phyloP scores from a whole-genome alignment of 2,888 invertebrate species.

The Monoplex corrugatus region DNA sequence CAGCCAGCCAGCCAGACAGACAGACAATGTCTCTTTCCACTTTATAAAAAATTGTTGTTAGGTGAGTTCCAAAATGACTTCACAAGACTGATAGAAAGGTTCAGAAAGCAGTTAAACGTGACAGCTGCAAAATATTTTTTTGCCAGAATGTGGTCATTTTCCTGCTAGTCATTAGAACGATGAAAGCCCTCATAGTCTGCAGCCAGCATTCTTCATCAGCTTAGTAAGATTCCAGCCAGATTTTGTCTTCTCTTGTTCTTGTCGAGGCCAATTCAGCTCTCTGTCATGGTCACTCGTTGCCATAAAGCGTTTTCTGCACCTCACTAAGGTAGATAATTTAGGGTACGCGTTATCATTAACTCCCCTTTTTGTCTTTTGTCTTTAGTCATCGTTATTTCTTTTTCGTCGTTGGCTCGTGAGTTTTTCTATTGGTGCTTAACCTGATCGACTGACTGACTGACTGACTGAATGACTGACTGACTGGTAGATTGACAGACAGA shows the following conservation, averaged over 20 bases:
- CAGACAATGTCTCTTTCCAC: too few species aligned
- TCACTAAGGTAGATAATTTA: background rate
- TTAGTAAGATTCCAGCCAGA: slow-evolving; percentile 24
- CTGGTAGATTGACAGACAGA: too few species aligned
- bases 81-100: background rate
- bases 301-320: background rate
- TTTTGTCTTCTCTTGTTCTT: background rate
- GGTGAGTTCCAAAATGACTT: background rate
- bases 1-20: too few species aligned
- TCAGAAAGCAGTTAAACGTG: slow-evolving; percentile 44
- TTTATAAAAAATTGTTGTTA: background rate
- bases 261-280: background rate
- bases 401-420: too few species aligned
- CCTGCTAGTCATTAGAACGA: background rate
- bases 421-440: too few species aligned
- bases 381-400: too few species aligned
- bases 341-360: background rate
- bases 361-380: too few species aligned
- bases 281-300: slow-evolving; percentile 31
- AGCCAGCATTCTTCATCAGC: background rate
- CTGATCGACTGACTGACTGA: too few species aligned
- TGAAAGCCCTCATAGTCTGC: background rate
- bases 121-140: slow-evolving; percentile 35
- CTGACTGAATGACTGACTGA: too few species aligned
- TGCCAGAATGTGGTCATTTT: slow-evolving; percentile 33